Percentiles rank a stretch among this genome's conserved stretches.
These are phyloP conservation scores for Diprion similis DNA, from an alignment of 1,140 invertebrate genomes.

Conservation along the genomic window DNA sequence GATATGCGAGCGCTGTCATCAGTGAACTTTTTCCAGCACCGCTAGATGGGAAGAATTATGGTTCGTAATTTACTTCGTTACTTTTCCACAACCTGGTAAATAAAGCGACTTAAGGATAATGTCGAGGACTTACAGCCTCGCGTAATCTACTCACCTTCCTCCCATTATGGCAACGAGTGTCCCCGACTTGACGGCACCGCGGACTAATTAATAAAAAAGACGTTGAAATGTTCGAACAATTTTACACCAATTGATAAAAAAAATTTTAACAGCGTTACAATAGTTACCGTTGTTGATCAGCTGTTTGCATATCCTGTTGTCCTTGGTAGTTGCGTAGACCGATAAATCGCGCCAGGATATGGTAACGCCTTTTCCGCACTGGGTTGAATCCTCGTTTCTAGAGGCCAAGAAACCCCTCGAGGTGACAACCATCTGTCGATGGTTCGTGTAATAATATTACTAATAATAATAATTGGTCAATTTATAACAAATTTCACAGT, in stretches of 20 bases:
- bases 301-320: constrained; percentile 44
- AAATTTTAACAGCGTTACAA: background rate
- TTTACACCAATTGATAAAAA: background rate
- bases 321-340: constrained; percentile 46
- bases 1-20: constrained; percentile 86
- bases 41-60: constrained; percentile 59
- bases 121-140: no score
- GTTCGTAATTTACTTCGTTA: constrained; percentile 27
- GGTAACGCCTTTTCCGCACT: constrained; percentile 31
- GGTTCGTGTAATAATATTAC: no score
- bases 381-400: background rate
- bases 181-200: constrained; percentile 80
- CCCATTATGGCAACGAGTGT: constrained; percentile 90
- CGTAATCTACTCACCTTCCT: constrained; percentile 69
- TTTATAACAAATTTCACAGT: no score
- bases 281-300: constrained; percentile 49
- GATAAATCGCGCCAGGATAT: constrained; percentile 51
- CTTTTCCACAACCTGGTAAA: constrained; percentile 55
- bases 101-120: constrained; percentile 17
- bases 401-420: background rate
- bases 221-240: constrained; percentile 13
- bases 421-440: background rate
- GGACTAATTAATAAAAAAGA: constrained; percentile 63
- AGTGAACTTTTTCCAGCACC: constrained; percentile 95
- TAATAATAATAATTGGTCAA: no score